Conservation (phyloP, 2,797 vertebrate species). For the Podarcis siculus region DNA sequence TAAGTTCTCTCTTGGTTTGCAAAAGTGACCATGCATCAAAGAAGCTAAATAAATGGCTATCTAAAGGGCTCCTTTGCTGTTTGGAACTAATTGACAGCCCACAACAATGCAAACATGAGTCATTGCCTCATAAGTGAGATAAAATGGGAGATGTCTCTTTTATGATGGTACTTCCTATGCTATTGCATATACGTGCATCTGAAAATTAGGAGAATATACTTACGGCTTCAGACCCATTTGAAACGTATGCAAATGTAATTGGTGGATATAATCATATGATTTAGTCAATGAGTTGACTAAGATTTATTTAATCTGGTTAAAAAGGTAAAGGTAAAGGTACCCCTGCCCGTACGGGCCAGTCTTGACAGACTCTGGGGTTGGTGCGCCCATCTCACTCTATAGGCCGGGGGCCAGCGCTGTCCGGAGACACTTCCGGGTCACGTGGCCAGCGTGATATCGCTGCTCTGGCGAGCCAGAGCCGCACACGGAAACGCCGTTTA, state of each 20-base stretch:
- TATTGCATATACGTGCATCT: not conserved
- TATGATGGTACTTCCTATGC: not conserved
- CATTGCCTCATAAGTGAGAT: not conserved
- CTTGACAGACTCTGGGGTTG: no score
- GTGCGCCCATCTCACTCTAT: no score
- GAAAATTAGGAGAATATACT: not conserved
- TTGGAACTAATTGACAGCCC: not conserved
- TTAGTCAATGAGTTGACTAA: not conserved
- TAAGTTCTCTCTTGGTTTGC: not conserved
- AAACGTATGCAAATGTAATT: not conserved
- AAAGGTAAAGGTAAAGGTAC: no score
- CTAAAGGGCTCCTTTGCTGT: not conserved
- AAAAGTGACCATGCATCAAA: not conserved
- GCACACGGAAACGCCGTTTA: no score
- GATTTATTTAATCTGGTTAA: not conserved
- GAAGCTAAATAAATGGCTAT: not conserved
- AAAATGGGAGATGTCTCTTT: not conserved
- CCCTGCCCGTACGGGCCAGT: no score
- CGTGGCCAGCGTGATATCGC: no score
- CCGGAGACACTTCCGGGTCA: no score
- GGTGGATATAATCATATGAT: not conserved
- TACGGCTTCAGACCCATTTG: not conserved
- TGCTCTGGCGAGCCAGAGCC: no score
- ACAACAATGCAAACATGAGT: not conserved
- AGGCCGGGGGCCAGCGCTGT: no score